Evolutionary conservation across 2,888 invertebrate genomes (phyloP).

Genomic region (Hedya salicella): DNA sequence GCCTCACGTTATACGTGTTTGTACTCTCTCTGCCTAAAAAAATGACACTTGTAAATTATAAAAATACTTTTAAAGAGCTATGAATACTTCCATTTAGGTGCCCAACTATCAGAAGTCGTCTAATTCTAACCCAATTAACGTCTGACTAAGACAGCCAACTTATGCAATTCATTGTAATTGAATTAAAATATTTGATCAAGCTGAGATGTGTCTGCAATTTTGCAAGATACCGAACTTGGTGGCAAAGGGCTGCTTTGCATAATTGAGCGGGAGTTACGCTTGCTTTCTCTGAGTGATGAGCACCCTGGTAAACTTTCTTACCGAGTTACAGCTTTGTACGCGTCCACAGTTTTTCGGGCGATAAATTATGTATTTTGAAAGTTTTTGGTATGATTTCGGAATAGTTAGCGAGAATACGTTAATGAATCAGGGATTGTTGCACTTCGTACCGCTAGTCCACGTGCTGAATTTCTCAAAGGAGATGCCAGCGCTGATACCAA

Average conservation of each 20-base stretch:
- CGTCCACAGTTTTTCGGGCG: conserved; percentile 10
- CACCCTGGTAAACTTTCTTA: conserved; percentile 60
- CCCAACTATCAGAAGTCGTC: neutral
- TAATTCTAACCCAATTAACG: conserved; percentile 47
- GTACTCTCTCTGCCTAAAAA: too few relatives aligned
- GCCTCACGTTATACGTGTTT: too few relatives aligned
- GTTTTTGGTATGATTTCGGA: neutral
- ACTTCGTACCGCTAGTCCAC: too few relatives aligned
- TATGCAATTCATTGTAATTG: conserved; percentile 54
- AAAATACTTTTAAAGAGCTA: too few relatives aligned
- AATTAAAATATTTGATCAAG: conserved; percentile 62
- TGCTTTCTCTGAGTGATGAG: conserved; percentile 52
- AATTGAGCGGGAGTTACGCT: conserved; percentile 62
- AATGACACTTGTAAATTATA: too few relatives aligned
- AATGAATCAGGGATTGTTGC: too few relatives aligned
- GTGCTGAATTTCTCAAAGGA: too few relatives aligned
- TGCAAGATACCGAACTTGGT: conserved; percentile 68
- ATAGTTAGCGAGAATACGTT: neutral
- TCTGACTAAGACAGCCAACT: conserved; percentile 36
- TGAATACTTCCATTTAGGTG: neutral
- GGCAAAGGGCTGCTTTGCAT: conserved; percentile 69
- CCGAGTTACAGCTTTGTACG: conserved; percentile 51
- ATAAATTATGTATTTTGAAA: neutral
- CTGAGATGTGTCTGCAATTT: conserved; percentile 61
- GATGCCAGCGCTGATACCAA: too few relatives aligned